Evolutionary conservation across 2,113 vertebrate genomes (phyloP).

Genomic region (Chrysochloris asiatica): DNA sequence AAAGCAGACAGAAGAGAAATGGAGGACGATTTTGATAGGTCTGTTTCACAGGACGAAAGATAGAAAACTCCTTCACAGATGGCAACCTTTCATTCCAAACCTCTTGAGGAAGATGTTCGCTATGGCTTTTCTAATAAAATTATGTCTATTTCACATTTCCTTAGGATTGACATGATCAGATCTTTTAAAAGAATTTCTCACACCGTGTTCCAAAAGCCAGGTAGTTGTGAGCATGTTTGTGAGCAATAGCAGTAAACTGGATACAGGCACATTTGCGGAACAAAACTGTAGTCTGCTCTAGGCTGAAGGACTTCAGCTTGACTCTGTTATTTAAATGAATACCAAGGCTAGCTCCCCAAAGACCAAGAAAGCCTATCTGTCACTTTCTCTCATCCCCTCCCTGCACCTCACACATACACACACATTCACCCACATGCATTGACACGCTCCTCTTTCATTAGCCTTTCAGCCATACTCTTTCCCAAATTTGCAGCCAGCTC

Average conservation of each 20-base stretch:
- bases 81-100: not conserved
- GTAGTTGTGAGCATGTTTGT: no score
- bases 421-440: not conserved
- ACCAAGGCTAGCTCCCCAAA: not conserved
- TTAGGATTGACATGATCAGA: not conserved
- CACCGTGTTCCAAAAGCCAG: not conserved
- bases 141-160: not conserved
- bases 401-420: no score
- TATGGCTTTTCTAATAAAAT: not conserved
- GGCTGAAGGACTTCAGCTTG: not conserved
- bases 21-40: not conserved
- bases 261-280: not conserved
- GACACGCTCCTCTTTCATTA: not conserved
- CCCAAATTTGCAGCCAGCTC: constrained; percentile 35
- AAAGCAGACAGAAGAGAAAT: not conserved
- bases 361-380: not conserved
- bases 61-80: not conserved
- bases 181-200: constrained; percentile 3
- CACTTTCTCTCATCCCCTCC: not conserved
- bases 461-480: not conserved
- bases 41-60: not conserved
- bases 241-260: no score
- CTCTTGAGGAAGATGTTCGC: not conserved
- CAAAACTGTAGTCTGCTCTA: not conserved
- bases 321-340: not conserved